These are phyloP conservation scores for Gymnosoma rotundatum DNA, from an alignment of 2,888 invertebrate genomes.

Conservation along the genomic window DNA sequence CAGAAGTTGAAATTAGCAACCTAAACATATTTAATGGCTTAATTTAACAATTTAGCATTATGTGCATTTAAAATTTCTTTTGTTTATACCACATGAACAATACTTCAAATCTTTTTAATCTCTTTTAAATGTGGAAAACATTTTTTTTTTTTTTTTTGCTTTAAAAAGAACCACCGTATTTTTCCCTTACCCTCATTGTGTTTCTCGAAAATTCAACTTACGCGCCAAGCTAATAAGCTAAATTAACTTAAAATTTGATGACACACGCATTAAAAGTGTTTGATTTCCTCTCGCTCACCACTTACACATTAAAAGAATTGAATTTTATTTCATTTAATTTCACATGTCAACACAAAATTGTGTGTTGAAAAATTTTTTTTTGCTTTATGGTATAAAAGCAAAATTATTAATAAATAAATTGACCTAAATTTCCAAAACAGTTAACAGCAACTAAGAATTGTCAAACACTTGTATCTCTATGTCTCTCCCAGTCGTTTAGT, in stretches of 20 bases:
- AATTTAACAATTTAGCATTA: too few species aligned
- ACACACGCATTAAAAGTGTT: neutral
- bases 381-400: neutral
- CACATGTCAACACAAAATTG: constrained; percentile 18
- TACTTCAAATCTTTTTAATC: too few species aligned
- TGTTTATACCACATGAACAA: too few species aligned
- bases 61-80: too few species aligned
- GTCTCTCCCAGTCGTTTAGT: neutral
- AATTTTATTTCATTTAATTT: constrained; percentile 39
- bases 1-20: too few species aligned
- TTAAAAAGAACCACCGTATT: too few species aligned
- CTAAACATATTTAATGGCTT: too few species aligned
- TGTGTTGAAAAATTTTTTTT: neutral
- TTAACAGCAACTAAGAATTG: neutral
- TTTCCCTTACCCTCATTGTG: neutral
- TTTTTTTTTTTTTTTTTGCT: too few species aligned
- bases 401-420: constrained; percentile 9
- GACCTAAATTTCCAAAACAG: constrained; percentile 53
- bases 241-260: constrained; percentile 13
- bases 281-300: neutral
- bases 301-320: neutral
- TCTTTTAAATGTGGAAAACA: too few species aligned
- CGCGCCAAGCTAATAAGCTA: constrained; percentile 25
- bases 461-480: too few species aligned
- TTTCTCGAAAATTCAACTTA: constrained; percentile 24